Base-by-base conservation (phyloP, 2,797 vertebrate genomes). In the Tapirus indicus region DNA sequence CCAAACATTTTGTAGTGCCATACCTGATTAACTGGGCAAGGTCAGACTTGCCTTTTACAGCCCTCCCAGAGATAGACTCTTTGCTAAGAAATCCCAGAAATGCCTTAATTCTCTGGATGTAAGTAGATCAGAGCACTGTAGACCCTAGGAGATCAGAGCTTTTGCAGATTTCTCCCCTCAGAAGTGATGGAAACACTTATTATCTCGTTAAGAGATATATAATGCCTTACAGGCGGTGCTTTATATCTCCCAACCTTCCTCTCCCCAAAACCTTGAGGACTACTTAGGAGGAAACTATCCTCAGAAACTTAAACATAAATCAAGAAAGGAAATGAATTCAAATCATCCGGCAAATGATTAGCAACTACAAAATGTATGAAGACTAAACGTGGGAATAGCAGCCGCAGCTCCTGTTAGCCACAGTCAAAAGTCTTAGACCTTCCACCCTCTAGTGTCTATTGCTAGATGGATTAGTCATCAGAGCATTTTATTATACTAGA, bases 1-100 rank as follows among this genome's bases (percentile, higher is more conserved):
- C 4, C 49, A 29, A n/a, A 38, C n/a, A 12, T 95, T 92, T 62
- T 66, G 90, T 49, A 91, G 90, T 68, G n/a, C 94, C 82, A 49
- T 74, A 84, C 90, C 79, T 95, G 95, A 78, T 35, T 87, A 84
- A 64, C 68, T 35, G 41, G 97, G 83, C 97, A 96, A 98, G 96
- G 97, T 96, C 7, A 71, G 98, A 85, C 97, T 97, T 85, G 96
- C 96, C 98, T 87, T 95, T 96, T 47, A 0, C 89, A 52, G 66
- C 97, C 74, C 97, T 44, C 74, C 94, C 18, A 88, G 88, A 95
- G 97, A 77, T 0, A 95, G 93, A 95, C 83, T 2, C 82, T 95
- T 78, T 68, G 93, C 93, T 62, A 80, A 98, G 97, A 98, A 98
- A 98, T 98, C 95, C 83, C 98, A 98, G 93, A 97, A 97, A 97